Evolutionary conservation across 1,140 invertebrate species (phyloP).

Genomic region (Orchestia grillus): DNA sequence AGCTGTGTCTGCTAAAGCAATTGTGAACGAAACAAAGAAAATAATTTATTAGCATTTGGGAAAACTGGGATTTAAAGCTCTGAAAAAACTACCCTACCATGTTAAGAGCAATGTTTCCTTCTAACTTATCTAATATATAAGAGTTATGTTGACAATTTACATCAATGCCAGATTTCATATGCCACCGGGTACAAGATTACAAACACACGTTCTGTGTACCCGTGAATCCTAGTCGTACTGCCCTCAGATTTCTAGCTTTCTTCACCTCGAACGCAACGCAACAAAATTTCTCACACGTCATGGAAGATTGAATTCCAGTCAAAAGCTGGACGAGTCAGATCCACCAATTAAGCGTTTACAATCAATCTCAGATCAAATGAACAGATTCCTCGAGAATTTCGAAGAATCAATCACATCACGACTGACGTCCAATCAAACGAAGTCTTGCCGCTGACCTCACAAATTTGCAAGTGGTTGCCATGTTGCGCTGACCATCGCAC

Average conservation of each 20-base stretch:
- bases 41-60: background rate
- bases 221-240: background rate
- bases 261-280: too few relatives aligned
- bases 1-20: background rate
- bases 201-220: background rate
- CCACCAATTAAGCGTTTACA: background rate
- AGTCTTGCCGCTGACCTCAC: background rate
- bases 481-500: background rate
- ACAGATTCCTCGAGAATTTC: background rate
- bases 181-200: background rate
- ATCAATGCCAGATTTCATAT: too few relatives aligned
- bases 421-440: conserved; percentile 29
- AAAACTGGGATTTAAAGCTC: background rate
- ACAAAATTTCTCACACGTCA: background rate
- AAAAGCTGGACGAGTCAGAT: background rate
- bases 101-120: background rate
- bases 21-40: too few relatives aligned
- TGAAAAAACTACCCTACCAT: background rate
- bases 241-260: background rate
- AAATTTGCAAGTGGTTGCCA: conserved; percentile 1
- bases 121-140: background rate
- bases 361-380: conserved; percentile 1
- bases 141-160: too few relatives aligned
- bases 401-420: conserved; percentile 5
- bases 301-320: background rate